phyloP scores from a whole-genome alignment of 2,888 invertebrate genomes.

The Hanleya hanleyi region DNA sequence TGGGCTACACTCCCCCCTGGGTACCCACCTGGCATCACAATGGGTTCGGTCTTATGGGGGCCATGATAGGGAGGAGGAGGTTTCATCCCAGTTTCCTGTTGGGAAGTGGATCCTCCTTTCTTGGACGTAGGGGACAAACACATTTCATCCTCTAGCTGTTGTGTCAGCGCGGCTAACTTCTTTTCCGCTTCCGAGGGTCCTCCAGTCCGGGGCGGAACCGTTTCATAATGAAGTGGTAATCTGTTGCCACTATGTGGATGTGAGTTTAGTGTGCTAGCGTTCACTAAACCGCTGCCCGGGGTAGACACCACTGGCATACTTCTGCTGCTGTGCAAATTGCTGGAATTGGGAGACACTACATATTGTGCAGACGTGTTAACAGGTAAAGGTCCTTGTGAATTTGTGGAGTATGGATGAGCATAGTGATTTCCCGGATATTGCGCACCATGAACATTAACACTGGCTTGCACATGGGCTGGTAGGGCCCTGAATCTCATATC shows the following conservation, averaged over 20 bases:
- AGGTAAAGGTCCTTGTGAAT: not conserved
- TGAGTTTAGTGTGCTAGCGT: not conserved
- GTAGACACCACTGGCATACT: slow-evolving; percentile 2
- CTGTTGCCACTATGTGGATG: slow-evolving; percentile 53
- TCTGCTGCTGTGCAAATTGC: not conserved
- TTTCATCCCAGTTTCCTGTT: not conserved
- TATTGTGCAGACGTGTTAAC: not conserved
- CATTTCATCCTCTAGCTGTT: slow-evolving; percentile 64
- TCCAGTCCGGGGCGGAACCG: slow-evolving; percentile 36
- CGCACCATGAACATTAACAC: slow-evolving; percentile 6
- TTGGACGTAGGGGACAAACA: slow-evolving; percentile 39
- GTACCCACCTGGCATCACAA: slow-evolving; percentile 36
- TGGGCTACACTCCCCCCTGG: slow-evolving; percentile 42
- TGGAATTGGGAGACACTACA: not conserved
- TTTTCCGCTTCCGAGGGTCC: slow-evolving; percentile 62
- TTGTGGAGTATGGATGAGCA: not conserved
- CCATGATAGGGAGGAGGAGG: slow-evolving; percentile 72
- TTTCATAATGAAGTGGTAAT: slow-evolving; percentile 53
- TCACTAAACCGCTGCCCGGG: not conserved
- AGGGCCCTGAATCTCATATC: slow-evolving; percentile 53
- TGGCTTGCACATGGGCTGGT: slow-evolving; percentile 44
- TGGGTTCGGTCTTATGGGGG: slow-evolving; percentile 66
- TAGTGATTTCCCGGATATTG: not conserved
- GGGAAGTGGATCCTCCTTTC: slow-evolving; percentile 25
- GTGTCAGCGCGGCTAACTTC: slow-evolving; percentile 66